phyloP scores from a whole-genome alignment of 2,797 vertebrate species.

The Coregonus suidteri region DNA sequence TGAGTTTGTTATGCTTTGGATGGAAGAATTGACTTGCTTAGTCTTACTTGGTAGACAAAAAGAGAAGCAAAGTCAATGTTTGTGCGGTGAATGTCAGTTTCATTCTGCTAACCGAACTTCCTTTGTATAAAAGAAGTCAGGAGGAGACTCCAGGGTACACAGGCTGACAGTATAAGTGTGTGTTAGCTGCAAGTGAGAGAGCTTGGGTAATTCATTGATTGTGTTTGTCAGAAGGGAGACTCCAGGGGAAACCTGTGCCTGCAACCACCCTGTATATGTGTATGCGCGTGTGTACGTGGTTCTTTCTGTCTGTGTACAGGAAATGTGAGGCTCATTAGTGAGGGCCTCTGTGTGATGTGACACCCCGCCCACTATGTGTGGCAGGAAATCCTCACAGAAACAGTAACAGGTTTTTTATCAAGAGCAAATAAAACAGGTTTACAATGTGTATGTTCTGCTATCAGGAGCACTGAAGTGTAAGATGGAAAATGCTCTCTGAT shows the following conservation, averaged over 20 bases:
- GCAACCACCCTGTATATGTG: neutral
- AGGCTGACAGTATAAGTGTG: conserved; percentile 15
- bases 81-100: conserved; percentile 65
- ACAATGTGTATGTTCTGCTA: conserved; percentile 9
- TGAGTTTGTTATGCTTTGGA: neutral
- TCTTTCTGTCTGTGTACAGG: conserved; percentile 34
- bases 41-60: neutral
- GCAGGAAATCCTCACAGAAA: conserved; percentile 67
- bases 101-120: conserved; percentile 67
- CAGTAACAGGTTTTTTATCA: conserved; percentile 60
- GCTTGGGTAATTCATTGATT: conserved; percentile 7
- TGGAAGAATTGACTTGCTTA: neutral
- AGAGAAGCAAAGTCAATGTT: neutral
- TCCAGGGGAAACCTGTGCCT: conserved; percentile 7
- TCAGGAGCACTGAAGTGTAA: neutral
- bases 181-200: conserved; percentile 11
- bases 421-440: conserved; percentile 40
- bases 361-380: conserved; percentile 45
- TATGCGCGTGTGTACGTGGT: conserved; percentile 16
- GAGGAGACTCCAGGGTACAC: conserved; percentile 66
- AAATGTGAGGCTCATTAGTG: conserved; percentile 17
- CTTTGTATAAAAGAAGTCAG: conserved; percentile 71
- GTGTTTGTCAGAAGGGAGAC: conserved; percentile 29
- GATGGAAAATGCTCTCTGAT: neutral
- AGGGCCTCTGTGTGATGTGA: conserved; percentile 27